Evolutionary conservation across 2,113 vertebrate genomes (phyloP).

Genomic region (Bubo scandiacus): DNA sequence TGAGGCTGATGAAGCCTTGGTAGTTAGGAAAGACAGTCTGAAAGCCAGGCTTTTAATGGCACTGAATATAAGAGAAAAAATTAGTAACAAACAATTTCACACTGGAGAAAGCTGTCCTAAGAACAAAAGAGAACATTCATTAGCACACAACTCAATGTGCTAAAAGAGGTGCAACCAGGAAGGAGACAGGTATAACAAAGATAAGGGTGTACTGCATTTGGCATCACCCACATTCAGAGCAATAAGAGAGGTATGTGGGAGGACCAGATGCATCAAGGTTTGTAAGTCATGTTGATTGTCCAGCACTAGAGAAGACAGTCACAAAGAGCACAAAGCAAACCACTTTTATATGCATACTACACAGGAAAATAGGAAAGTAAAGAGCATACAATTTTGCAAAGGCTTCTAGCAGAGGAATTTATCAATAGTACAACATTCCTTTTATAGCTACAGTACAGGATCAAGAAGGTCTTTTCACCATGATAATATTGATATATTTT

Average conservation of each 20-base stretch:
- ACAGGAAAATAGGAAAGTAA: not conserved
- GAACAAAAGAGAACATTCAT: constrained; percentile 16
- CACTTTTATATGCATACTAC: not conserved
- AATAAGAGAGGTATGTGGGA: not conserved
- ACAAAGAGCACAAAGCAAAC: not conserved
- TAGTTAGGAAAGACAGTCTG: not conserved
- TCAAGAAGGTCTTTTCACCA: not conserved
- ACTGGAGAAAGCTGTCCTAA: not conserved
- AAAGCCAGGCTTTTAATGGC: not conserved
- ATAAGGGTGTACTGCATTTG: not conserved
- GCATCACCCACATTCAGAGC: not conserved
- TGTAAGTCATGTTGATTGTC: not conserved
- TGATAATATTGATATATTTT: not conserved
- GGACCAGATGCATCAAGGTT: not conserved
- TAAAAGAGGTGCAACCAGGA: not conserved
- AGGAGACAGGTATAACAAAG: not conserved
- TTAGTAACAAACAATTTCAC: not conserved
- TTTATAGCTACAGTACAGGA: not conserved
- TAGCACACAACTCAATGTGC: not conserved
- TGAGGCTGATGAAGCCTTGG: not conserved
- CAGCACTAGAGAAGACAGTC: not conserved
- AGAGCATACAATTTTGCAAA: not conserved
- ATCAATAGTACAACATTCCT: not conserved
- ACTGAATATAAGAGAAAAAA: not conserved
- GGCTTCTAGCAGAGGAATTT: not conserved